Conservation (phyloP, 1,140 invertebrate genomes). For the Drosophila ogumai region DNA sequence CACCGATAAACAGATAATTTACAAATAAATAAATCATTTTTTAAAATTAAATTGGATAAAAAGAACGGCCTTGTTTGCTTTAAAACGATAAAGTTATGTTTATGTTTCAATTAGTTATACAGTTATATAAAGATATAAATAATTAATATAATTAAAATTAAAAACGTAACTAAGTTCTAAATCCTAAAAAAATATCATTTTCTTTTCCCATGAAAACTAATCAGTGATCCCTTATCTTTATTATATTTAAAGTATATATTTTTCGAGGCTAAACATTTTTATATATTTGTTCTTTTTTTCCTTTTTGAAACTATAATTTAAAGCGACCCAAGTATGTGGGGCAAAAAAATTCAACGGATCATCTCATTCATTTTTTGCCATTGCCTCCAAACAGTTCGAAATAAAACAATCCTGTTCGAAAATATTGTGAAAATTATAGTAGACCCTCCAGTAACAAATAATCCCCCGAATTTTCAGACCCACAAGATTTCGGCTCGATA, state of each 20-base stretch:
- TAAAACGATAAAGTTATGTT: too few relatives aligned
- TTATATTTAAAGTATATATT: background rate
- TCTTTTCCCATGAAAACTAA: too few relatives aligned
- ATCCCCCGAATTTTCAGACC: background rate
- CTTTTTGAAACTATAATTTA: background rate
- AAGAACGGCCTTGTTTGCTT: too few relatives aligned
- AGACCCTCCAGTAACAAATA: background rate
- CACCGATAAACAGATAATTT: too few relatives aligned
- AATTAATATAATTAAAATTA: too few relatives aligned
- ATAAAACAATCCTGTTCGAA: background rate
- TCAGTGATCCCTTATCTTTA: too few relatives aligned
- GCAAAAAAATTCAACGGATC: background rate
- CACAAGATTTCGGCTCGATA: slow-evolving; percentile 1
- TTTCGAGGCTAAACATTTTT: background rate
- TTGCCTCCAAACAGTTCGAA: slow-evolving; percentile 10
- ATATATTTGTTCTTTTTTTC: background rate
- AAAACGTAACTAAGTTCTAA: too few relatives aligned
- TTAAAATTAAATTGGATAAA: too few relatives aligned
- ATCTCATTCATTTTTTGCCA: slow-evolving; percentile 15
- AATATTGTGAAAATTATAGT: slow-evolving; percentile 33
- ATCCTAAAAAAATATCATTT: too few relatives aligned
- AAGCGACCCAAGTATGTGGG: background rate
- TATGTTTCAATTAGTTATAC: too few relatives aligned
- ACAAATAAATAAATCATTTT: too few relatives aligned
- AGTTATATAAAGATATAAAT: too few relatives aligned